These are phyloP conservation scores for Torymus aiolomorphi DNA, from an alignment of 2,888 invertebrate genomes.

Conservation along the genomic window DNA sequence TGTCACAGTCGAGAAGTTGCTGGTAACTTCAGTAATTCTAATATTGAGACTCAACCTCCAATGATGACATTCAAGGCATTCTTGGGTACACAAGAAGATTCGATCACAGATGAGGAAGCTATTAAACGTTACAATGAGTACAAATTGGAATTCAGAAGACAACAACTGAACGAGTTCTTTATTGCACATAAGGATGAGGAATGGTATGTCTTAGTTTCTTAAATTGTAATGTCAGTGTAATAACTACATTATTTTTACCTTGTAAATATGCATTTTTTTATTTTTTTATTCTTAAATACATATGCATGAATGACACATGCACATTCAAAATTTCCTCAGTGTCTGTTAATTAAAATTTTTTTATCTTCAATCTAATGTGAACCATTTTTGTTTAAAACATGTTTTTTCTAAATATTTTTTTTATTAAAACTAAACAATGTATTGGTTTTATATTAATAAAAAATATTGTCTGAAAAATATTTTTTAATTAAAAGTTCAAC, in stretches of 20 bases:
- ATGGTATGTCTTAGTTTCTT: slow-evolving; percentile 84
- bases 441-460: too few species aligned
- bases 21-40: slow-evolving; percentile 74
- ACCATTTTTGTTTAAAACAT: not conserved
- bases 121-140: slow-evolving; percentile 98
- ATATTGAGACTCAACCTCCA: slow-evolving; percentile 88
- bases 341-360: slow-evolving; percentile 53
- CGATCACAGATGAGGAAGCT: slow-evolving; percentile 97
- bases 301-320: slow-evolving; percentile 50
- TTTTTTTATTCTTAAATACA: slow-evolving; percentile 27
- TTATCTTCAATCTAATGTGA: slow-evolving; percentile 8
- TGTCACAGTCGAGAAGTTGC: slow-evolving; percentile 70
- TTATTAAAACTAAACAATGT: not conserved
- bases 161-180: slow-evolving; percentile 98
- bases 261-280: slow-evolving; percentile 31
- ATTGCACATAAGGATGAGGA: slow-evolving; percentile 99
- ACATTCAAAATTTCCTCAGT: slow-evolving; percentile 54
- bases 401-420: not conserved
- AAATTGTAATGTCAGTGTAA: not conserved
- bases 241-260: slow-evolving; percentile 31
- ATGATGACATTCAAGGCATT: slow-evolving; percentile 99
- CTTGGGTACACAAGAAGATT: slow-evolving; percentile 96
- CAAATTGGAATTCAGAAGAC: slow-evolving; percentile 96
- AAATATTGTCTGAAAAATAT: not conserved
- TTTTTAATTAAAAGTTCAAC: slow-evolving; percentile 10